Conservation (phyloP, 2,888 invertebrate species). For the Xiphydria camelus region DNA sequence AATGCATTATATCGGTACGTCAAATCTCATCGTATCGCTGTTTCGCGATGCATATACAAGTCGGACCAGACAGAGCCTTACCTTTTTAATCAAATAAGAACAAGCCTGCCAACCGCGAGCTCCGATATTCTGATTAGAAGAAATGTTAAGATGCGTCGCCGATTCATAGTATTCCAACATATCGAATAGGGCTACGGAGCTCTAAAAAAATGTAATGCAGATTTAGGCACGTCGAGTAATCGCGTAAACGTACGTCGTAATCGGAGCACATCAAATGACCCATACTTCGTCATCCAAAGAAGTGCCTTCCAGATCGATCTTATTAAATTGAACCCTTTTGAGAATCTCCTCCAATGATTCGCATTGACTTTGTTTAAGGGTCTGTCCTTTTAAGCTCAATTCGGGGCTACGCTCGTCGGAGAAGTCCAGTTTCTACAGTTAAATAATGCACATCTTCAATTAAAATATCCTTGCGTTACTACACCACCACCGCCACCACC, state of each 20-base stretch:
- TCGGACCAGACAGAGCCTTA: too few species aligned
- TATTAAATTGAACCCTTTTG: constrained; percentile 73
- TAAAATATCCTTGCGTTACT: too few species aligned
- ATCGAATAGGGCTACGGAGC: constrained; percentile 79
- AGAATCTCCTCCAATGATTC: constrained; percentile 86
- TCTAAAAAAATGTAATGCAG: constrained; percentile 26
- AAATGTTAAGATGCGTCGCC: constrained; percentile 71
- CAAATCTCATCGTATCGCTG: neutral
- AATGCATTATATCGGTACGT: neutral
- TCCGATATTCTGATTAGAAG: constrained; percentile 75
- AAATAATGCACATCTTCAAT: too few species aligned
- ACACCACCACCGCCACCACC: too few species aligned
- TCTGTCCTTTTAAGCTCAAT: constrained; percentile 64
- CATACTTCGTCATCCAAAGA: constrained; percentile 74
- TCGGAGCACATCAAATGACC: constrained; percentile 54
- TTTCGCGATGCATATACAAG: too few species aligned
- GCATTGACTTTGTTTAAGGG: constrained; percentile 69
- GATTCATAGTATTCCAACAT: constrained; percentile 94
- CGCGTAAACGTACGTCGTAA: constrained; percentile 1
- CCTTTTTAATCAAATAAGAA: constrained; percentile 77
- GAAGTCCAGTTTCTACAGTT: constrained; percentile 54
- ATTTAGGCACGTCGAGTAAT: too few species aligned
- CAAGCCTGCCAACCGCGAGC: constrained; percentile 84
- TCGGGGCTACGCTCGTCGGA: constrained; percentile 63
- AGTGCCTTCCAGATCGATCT: constrained; percentile 70